A percentile compares a stretch with the other conserved stretches of the same genome.
Evolutionary conservation across 2,113 vertebrate species (phyloP).

Genomic region (Catharus bicknelli): DNA sequence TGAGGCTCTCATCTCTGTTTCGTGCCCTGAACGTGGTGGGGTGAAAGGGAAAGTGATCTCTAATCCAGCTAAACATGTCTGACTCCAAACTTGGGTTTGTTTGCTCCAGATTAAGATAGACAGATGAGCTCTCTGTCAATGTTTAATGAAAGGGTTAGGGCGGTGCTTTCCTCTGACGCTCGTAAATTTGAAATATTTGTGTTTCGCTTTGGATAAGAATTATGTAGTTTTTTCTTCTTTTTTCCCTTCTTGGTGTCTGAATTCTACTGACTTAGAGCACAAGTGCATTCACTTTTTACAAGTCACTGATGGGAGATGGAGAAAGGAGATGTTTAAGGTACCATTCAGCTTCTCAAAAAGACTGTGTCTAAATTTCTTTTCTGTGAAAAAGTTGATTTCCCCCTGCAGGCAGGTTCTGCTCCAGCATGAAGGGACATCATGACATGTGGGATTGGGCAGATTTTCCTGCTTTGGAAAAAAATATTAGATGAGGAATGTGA

Average conservation of each 20-base stretch:
- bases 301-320: background rate
- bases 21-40: background rate
- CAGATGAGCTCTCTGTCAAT: conserved; percentile 49
- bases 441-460: background rate
- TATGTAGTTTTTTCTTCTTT: background rate
- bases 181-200: background rate
- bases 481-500: background rate
- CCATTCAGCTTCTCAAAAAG: background rate
- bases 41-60: background rate
- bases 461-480: background rate
- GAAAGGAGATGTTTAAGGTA: background rate
- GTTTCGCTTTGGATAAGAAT: background rate
- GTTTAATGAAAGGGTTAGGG: conserved; percentile 47
- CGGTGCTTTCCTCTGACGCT: conserved; percentile 33
- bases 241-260: background rate
- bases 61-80: background rate
- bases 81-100: background rate
- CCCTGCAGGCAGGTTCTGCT: background rate
- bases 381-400: background rate
- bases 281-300: background rate
- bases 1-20: background rate
- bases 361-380: background rate
- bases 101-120: background rate
- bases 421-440: background rate
- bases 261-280: conserved; percentile 4